A percentile compares a stretch with the other conserved stretches of the same genome.
phyloP scores from a whole-genome alignment of 2,797 vertebrate species.

The Garrulus glandarius region DNA sequence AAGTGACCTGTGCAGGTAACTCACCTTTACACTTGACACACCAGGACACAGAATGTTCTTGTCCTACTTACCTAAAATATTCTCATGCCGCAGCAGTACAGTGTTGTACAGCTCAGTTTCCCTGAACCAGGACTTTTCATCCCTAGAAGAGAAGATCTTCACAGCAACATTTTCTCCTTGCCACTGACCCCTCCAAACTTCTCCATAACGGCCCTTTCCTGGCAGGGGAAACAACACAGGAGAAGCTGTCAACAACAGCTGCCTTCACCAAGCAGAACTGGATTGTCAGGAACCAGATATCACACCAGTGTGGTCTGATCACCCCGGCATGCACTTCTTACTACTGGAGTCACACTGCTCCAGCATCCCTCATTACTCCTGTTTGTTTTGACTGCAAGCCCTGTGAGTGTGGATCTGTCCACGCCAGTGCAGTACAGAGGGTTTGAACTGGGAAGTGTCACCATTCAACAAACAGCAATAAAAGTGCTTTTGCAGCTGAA shows the following conservation, averaged over 20 bases:
- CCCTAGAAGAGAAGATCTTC: conserved; percentile 97
- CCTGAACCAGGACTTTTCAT: conserved; percentile 98
- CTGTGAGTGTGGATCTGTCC: fast-evolving
- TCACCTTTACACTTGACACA: background rate
- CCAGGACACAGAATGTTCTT: fast-evolving
- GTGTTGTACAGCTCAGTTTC: conserved; percentile 99
- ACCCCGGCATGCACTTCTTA: fast-evolving
- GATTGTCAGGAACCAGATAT: fast-evolving
- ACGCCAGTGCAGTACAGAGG: fast-evolving
- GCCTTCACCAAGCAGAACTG: background rate
- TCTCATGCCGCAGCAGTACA: conserved; percentile 94
- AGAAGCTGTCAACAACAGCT: background rate
- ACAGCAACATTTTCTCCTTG: conserved; percentile 97
- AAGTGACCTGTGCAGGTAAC: background rate
- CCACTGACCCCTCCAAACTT: conserved; percentile 98
- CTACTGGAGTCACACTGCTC: background rate
- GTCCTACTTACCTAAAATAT: conserved; percentile 87
- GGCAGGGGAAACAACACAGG: background rate
- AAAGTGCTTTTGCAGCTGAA: background rate
- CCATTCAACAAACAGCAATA: fast-evolving
- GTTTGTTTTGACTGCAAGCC: background rate
- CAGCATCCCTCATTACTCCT: fast-evolving
- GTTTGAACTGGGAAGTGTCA: background rate
- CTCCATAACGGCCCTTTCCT: conserved; percentile 97
- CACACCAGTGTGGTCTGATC: fast-evolving